Base-by-base conservation (phyloP, 2,888 invertebrate species). In the Oscheius sp. region DNA sequence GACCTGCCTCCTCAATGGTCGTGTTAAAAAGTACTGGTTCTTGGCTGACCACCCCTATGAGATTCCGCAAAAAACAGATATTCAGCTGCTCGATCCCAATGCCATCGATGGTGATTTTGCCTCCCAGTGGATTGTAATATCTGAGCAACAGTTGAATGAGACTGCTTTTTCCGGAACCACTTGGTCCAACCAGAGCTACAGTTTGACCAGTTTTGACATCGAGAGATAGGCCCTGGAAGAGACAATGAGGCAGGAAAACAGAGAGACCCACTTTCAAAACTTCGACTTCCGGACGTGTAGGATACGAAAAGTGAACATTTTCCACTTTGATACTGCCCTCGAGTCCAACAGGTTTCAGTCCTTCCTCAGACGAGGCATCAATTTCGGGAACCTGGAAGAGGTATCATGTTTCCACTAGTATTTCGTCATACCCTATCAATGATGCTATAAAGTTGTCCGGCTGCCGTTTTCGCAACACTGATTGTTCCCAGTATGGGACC, bases 401-500 rank as follows among this genome's bases (percentile, higher is more conserved):
- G 42, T 42, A 42, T 42, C 42, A 7, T 42, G 11, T 33, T 68
- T 53, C 37, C 13, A 3, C 7, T 13, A 29, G 3, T 58, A 29
- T 58, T 21, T 63, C 11, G 10, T 5, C 53, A n/a, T 33, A 90
- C 90, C 51, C 89, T 84, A 76, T 91, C 91, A 74, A 91, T 91
- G 42, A 91, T 89, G n/a, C 90, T 89, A 71, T 90, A 90, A 5
- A 91, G 88, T 1, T 89, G 88, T 0, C 93, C 92, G 0, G 94
- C 94, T 0, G 95, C 93, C 0, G 94, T 95, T 32, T 82, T 92
- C 0, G 95, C 94, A 32, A 93, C 92, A 0, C 94, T 93, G 83
- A 95, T 93, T 3, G 93, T 92, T 87, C 94, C 94, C 88, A 95
- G 92, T 75, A 94, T 93, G 0, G 95, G 95, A 0, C 94, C 93